These are phyloP conservation scores for Dynastes tityus DNA, from an alignment of 2,888 invertebrate genomes.

Conservation along the genomic window DNA sequence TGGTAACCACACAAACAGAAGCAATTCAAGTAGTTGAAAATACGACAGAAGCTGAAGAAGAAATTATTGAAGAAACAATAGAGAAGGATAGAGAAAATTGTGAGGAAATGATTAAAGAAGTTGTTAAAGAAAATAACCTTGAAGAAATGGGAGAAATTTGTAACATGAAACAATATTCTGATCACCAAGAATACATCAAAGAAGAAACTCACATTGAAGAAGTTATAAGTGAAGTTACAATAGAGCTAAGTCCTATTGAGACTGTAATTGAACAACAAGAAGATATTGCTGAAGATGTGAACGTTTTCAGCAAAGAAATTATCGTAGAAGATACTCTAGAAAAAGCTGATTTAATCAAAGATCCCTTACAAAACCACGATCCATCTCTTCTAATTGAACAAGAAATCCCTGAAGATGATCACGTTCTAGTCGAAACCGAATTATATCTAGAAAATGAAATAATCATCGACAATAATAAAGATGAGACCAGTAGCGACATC, in stretches of 20 bases:
- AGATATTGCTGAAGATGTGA: background rate
- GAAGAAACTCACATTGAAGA: conserved; percentile 24
- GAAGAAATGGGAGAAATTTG: conserved; percentile 20
- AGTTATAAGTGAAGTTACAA: conserved; percentile 17
- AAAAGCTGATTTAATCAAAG: no score
- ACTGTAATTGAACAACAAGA: background rate
- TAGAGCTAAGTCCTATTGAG: background rate
- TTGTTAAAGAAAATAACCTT: background rate
- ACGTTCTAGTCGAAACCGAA: conserved; percentile 5
- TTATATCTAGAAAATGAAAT: conserved; percentile 23
- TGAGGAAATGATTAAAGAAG: background rate
- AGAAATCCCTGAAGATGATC: background rate
- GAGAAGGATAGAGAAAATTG: conserved; percentile 1
- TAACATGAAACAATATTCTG: background rate
- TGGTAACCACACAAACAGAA: conserved; percentile 10
- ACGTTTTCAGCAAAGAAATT: background rate
- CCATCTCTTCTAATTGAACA: background rate
- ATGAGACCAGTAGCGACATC: conserved; percentile 4
- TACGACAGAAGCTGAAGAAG: background rate
- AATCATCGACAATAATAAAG: conserved; percentile 23
- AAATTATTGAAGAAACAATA: conserved; percentile 8
- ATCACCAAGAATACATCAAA: background rate
- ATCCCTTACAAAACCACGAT: no score
- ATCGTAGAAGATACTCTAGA: background rate
- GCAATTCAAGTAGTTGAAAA: background rate